Base-by-base conservation (phyloP, 2,797 vertebrate genomes). In the Morelia viridis region DNA sequence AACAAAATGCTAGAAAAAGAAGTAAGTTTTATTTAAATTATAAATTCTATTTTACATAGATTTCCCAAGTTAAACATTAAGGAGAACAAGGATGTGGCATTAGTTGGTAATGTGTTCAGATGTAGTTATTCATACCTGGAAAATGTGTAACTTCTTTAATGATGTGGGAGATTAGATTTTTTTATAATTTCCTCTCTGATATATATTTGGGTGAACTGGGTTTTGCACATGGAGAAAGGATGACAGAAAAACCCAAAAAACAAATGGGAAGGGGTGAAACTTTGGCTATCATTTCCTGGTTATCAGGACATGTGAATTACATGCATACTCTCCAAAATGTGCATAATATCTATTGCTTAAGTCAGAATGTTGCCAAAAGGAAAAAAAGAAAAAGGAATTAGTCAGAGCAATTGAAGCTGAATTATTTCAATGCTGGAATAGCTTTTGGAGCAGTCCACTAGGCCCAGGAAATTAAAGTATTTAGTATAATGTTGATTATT, bases 1-100 rank as follows among this genome's bases (percentile, higher is more conserved):
- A 99, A 99, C 95, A 98, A 98, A 96, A 97, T 98, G 71, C 96
- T 99, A 94, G 99, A 99, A 96, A 99, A 99, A 96, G 98, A 99
- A 97, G 99, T 99, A 98, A 98, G 97, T 95, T 83, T 92, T 62
- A 87, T 94, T 93, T 90, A 58, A 80, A 80, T 80, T 80, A 80
- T 80, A 24, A 41, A 76, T 76, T 76, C 71, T 76, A 80, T 80
- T 46, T 80, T 46, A 68, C 56, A 85, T 13, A 31, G 80, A 90
- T 90, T 46, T 31, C 50, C 1, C 60, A 9, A 0, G 50, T 60
- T 60, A 31, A 87, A 76, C 11, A 31, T 50, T 64, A 28, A 84
- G n/a, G 89, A 50, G 46, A 68, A 60, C 2, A 12, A 60, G 17
- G 9, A 31, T 9, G 26, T 85, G 90, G 90, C 19, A 1, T 53